Evolutionary conservation across 2,888 invertebrate genomes (phyloP).

Genomic region (Drosophila leonis): DNA sequence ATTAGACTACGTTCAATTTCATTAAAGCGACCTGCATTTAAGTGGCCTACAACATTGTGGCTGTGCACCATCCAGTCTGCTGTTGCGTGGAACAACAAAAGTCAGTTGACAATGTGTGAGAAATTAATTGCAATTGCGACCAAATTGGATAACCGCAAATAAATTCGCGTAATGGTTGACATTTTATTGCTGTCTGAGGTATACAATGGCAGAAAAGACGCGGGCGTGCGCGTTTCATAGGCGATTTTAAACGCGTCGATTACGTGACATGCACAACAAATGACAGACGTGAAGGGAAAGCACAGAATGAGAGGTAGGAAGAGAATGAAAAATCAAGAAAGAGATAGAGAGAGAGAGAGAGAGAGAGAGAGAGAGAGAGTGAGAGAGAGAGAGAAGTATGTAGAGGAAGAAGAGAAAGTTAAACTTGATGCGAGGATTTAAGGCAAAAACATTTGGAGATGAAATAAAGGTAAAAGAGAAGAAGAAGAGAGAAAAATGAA

Average conservation of each 20-base stretch:
- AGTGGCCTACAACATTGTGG: conserved; percentile 10
- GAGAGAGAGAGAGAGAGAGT: background rate
- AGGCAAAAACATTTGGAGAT: background rate
- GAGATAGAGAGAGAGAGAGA: too few species aligned
- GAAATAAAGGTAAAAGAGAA: background rate
- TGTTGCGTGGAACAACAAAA: conserved; percentile 26
- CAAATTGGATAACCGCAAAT: conserved; percentile 71
- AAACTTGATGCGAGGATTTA: background rate
- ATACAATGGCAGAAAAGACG: background rate
- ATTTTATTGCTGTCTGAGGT: conserved; percentile 40
- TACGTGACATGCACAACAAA: conserved; percentile 32
- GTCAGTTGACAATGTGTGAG: conserved; percentile 65
- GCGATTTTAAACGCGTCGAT: conserved; percentile 37
- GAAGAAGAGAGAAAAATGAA: background rate
- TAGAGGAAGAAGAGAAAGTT: background rate
- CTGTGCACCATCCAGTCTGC: background rate
- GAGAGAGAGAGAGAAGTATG: background rate
- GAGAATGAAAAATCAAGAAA: too few species aligned
- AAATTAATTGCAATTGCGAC: conserved; percentile 69
- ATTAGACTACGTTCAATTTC: conserved; percentile 18
- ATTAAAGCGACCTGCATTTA: conserved; percentile 16
- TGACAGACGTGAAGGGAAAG: background rate
- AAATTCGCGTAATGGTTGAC: conserved; percentile 48
- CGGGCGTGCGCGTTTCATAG: conserved; percentile 21
- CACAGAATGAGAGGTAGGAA: background rate